phyloP scores from a whole-genome alignment of 1,140 invertebrate genomes.

The Dysdera silvatica region DNA sequence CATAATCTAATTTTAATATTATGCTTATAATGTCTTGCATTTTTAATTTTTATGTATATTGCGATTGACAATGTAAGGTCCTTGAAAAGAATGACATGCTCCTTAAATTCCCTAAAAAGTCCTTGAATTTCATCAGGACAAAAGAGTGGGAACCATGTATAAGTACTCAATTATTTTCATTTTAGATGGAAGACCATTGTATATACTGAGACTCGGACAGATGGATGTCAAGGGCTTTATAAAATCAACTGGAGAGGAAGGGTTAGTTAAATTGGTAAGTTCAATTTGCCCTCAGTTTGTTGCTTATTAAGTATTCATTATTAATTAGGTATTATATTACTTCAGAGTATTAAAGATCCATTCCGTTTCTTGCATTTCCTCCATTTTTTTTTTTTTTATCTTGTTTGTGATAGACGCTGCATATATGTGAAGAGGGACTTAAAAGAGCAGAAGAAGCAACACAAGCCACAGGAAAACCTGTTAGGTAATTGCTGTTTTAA shows the following conservation, averaged over 20 bases:
- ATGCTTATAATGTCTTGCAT: no score
- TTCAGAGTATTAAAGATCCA: neutral
- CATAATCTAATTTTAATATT: no score
- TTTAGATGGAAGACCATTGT: slow-evolving; percentile 79
- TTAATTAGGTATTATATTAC: neutral
- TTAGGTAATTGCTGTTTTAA: slow-evolving; percentile 47
- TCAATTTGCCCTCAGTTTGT: neutral
- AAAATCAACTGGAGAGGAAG: slow-evolving; percentile 87
- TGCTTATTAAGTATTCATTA: neutral
- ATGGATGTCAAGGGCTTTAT: slow-evolving; percentile 92
- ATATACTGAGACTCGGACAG: slow-evolving; percentile 77
- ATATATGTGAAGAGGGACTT: slow-evolving; percentile 78
- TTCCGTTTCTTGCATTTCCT: neutral
- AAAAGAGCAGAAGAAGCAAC: slow-evolving; percentile 76
- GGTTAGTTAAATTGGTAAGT: slow-evolving; percentile 73
- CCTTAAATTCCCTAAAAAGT: no score
- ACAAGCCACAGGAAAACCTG: slow-evolving; percentile 59
- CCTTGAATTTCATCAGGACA: no score
- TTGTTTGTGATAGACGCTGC: slow-evolving; percentile 54
- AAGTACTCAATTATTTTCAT: slow-evolving; percentile 37
- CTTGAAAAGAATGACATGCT: no score
- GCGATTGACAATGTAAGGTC: no score
- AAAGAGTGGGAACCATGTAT: no score
- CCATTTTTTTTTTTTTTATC: neutral
- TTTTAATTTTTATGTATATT: no score